Conservation (phyloP, 2,888 invertebrate species). For the Cyrtodaria siliqua region DNA sequence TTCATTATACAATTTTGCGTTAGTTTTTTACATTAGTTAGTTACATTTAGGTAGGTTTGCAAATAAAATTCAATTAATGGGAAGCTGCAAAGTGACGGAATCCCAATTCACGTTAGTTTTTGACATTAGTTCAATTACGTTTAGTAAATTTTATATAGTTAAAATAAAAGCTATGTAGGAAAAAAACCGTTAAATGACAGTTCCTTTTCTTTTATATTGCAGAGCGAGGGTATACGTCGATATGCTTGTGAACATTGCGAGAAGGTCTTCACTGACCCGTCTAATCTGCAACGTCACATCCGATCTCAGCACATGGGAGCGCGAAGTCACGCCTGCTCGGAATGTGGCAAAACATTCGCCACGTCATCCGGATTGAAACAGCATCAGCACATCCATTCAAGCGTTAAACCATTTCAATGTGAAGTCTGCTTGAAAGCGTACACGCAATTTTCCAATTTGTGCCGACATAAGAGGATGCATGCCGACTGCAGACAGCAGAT, state of each 20-base stretch:
- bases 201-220: constrained; percentile 14
- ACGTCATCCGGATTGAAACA: constrained; percentile 99
- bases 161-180: too few species aligned
- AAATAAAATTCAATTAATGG: too few species aligned
- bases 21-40: too few species aligned
- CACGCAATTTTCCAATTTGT: constrained; percentile 99
- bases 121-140: too few species aligned
- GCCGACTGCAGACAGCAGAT: constrained; percentile 96
- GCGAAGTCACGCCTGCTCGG: constrained; percentile 95
- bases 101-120: too few species aligned
- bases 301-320: constrained; percentile 98
- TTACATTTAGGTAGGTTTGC: too few species aligned
- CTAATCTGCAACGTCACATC: constrained; percentile 98
- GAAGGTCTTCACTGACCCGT: constrained; percentile 94
- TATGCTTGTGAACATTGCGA: constrained; percentile 92
- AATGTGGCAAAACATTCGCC: constrained; percentile 99
- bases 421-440: constrained; percentile 96
- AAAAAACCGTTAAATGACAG: too few species aligned
- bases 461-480: constrained; percentile 99
- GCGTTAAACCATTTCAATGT: constrained; percentile 98
- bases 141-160: too few species aligned
- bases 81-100: too few species aligned
- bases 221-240: constrained; percentile 86
- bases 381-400: constrained; percentile 99
- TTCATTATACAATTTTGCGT: too few species aligned